Percentiles rank a stretch among this genome's conserved stretches.
Conservation (phyloP, 2,888 invertebrate genomes). For the Malachius bipustulatus region DNA sequence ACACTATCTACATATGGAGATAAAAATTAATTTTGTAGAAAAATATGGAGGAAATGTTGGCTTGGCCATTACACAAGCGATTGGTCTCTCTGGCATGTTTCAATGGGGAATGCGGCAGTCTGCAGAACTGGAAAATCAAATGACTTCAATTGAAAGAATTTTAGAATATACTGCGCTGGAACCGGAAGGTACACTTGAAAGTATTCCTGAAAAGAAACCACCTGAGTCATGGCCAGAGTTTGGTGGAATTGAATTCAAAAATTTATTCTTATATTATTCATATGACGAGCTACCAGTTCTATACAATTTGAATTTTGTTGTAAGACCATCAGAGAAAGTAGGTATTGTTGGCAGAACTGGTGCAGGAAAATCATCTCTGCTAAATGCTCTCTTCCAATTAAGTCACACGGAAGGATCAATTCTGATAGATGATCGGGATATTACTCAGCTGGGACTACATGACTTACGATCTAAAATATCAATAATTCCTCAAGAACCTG, state of each 20-base stretch:
- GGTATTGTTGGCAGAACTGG: slow-evolving; percentile 78
- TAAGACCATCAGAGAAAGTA: slow-evolving; percentile 58
- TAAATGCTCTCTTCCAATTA: slow-evolving; percentile 58
- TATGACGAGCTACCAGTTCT: slow-evolving; percentile 61
- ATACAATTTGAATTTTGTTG: slow-evolving; percentile 54
- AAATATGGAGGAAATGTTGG: slow-evolving; percentile 35
- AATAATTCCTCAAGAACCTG: slow-evolving; percentile 47
- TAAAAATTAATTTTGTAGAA: slow-evolving; percentile 24
- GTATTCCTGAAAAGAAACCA: slow-evolving; percentile 52
- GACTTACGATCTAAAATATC: slow-evolving; percentile 42
- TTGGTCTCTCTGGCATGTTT: slow-evolving; percentile 46
- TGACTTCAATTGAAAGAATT: slow-evolving; percentile 85
- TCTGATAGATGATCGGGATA: slow-evolving; percentile 48
- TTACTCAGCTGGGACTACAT: slow-evolving; percentile 41
- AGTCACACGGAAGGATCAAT: slow-evolving; percentile 45
- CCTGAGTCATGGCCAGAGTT: slow-evolving; percentile 60
- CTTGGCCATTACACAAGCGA: slow-evolving; percentile 35
- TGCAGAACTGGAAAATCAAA: slow-evolving; percentile 51
- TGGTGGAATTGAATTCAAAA: slow-evolving; percentile 56
- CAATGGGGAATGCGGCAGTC: slow-evolving; percentile 72
- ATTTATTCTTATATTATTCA: slow-evolving; percentile 59
- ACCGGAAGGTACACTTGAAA: slow-evolving; percentile 38
- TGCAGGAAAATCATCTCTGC: slow-evolving; percentile 62
- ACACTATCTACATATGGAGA: neutral
- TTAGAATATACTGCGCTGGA: slow-evolving; percentile 32